phyloP scores from a whole-genome alignment of 2,888 invertebrate genomes.

The Hylaea fasciaria region DNA sequence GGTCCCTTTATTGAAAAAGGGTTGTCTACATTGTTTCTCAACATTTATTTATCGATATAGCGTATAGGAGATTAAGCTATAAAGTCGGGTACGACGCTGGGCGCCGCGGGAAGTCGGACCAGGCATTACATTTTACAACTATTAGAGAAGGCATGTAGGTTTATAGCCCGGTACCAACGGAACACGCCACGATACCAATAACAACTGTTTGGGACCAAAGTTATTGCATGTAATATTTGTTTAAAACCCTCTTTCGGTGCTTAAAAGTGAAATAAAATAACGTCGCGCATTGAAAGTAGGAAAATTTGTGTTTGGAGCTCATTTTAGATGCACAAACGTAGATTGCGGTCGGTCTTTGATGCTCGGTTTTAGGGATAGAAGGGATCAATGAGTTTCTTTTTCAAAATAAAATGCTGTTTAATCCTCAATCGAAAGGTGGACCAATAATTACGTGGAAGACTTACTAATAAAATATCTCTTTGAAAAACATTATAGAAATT shows the following conservation, averaged over 20 bases:
- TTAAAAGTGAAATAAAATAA: conserved; percentile 39
- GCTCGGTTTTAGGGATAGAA: background rate
- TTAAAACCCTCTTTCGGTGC: conserved; percentile 39
- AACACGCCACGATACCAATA: conserved; percentile 54
- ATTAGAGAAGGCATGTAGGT: conserved; percentile 63
- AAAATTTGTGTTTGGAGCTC: conserved; percentile 1
- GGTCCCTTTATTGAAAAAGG: conserved; percentile 40
- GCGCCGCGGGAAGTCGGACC: conserved; percentile 72
- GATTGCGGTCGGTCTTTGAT: background rate
- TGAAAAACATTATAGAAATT: too few relatives aligned
- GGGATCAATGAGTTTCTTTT: background rate
- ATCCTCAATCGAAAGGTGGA: too few relatives aligned
- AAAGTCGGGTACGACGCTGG: conserved; percentile 73
- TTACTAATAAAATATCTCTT: too few relatives aligned
- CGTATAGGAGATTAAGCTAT: conserved; percentile 80
- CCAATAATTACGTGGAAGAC: too few relatives aligned
- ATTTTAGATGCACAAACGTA: background rate
- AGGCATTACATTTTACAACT: conserved; percentile 75
- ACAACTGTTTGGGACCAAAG: conserved; percentile 46
- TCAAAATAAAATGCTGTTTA: too few relatives aligned
- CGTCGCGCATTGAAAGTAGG: conserved; percentile 12
- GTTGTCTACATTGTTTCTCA: conserved; percentile 62
- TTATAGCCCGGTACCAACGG: conserved; percentile 50
- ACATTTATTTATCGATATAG: conserved; percentile 77
- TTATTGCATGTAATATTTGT: conserved; percentile 48